Base-by-base conservation (phyloP, 2,797 vertebrate genomes). In the Xyrichtys novacula region DNA sequence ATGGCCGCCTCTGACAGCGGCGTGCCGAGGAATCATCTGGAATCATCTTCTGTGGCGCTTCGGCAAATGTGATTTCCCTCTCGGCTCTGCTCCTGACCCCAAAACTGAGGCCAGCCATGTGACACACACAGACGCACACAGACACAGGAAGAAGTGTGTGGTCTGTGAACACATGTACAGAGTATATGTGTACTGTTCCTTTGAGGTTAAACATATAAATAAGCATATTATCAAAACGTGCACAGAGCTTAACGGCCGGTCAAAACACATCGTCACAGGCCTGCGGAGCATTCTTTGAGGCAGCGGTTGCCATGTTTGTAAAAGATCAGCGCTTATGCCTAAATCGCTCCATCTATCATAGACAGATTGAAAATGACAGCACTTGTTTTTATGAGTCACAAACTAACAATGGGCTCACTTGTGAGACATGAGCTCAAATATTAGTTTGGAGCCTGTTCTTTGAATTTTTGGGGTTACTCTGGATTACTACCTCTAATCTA, bases 351-450 rank as follows among this genome's bases (percentile, higher is more conserved):
- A 88, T 90, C 82, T 80, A 88, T 90, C 89, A 91, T 49, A 29
- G 71, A 67, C 76, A 81, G 81, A 89, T 81, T 75, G 61, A 4
- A 72, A 80, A 84, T 83, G 89, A 89, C 89, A 88, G 84, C 76
- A 47, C 65, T 43, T 28, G 55, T 83, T 46, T 88, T 87, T 84
- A 81, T 84, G 88, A 92, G 84, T 91, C 85, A 91, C 83, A 73
- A 75, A 71, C 71, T 63, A 76, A 90, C 90, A 91, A 90, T 88
- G 63, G 87, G 58, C 78, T 69, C 85, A 81, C 88, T 90, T 88
- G 90, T 90, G 89, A 85, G 85, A 91, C 91, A 89, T 86, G 77
- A 88, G 87, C 83, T 90, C 88, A 90, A 91, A 91, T 91, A 90
- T 92, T 91, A 92, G 88, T 90, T 85, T 70, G 84, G 78, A 88